A percentile compares a stretch with the other conserved stretches of the same genome.
Evolutionary conservation across 2,888 invertebrate genomes (phyloP).

Genomic region (Xestia ashworthii): DNA sequence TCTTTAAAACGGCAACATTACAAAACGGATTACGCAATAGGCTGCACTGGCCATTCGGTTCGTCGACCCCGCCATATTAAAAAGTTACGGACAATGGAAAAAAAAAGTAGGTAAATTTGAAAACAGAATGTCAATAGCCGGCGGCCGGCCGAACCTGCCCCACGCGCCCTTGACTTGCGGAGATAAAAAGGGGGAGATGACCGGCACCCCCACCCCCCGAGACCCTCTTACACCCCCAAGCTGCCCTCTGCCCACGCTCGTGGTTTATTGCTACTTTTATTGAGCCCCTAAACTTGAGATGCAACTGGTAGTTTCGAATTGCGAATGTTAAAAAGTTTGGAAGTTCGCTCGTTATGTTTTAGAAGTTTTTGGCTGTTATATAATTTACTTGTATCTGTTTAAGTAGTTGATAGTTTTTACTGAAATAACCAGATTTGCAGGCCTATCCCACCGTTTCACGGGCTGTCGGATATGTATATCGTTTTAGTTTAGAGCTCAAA

Average conservation of each 20-base stretch:
- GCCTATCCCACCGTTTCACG: background rate
- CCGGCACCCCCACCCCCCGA: constrained; percentile 77
- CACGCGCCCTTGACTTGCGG: constrained; percentile 90
- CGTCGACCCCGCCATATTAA: constrained; percentile 86
- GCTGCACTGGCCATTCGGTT: constrained; percentile 83
- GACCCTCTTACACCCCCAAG: constrained; percentile 59
- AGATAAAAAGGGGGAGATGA: constrained; percentile 89
- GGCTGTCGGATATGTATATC: constrained; percentile 8
- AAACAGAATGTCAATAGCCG: constrained; percentile 91
- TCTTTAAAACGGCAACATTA: constrained; percentile 69
- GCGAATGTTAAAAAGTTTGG: constrained; percentile 60
- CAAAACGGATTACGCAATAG: constrained; percentile 77
- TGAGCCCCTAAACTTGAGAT: constrained; percentile 79
- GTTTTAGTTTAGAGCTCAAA: background rate
- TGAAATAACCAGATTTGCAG: background rate
- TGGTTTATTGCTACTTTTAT: constrained; percentile 85
- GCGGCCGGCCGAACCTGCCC: constrained; percentile 89
- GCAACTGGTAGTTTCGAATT: constrained; percentile 77
- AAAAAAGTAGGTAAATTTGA: constrained; percentile 89
- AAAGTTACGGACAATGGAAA: constrained; percentile 90
- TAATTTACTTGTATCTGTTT: constrained; percentile 26
- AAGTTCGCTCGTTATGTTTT: constrained; percentile 63
- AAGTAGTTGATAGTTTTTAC: background rate
- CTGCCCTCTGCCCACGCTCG: constrained; percentile 81
- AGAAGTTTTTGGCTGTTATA: constrained; percentile 41